Evolutionary conservation across 2,888 invertebrate genomes (phyloP), one percentile per base, ranked within the genome.

Genomic region (Drosophila anomelani): DNA sequence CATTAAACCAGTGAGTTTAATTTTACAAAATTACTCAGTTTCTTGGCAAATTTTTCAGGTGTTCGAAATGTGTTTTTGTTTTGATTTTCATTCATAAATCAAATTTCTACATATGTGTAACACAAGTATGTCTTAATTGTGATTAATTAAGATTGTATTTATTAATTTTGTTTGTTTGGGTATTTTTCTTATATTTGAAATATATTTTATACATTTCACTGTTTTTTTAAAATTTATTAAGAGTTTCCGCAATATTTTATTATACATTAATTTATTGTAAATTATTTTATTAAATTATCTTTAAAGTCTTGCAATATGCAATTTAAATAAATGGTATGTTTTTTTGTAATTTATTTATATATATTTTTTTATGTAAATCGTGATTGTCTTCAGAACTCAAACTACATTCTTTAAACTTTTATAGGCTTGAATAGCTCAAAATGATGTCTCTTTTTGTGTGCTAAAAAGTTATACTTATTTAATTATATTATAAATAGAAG

Each of bases 1-100:
- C 43, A 34, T 44, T 62, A 36, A 67, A 46, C 20, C 36, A n/a
- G 26, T 4, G 36, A 17, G 13, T 63, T 20, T 6, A 68, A 23
- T 15, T 6, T 10, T 66, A 26, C 17, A 32, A 2, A 20, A 29
- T 47, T 15, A 39, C 17, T 32, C n/a, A 29, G 29, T 53, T n/a
- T 20, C 8, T 9, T 17, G 17, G 2, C 9, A 15, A 12, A 29
- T 15, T 41, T 34, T 36, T 39, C 20, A 53, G 36, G 53, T 36
- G 59, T 10, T 59, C 17, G 23, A 23, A 44, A 44, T 44, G 39
- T 55, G n/a, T 8, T 39, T 36, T 20, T 9, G 3, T 20, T 51
- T 34, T 20, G 9, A 20, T 51, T 34, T 51, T 34, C 9, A 51
- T 51, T 51, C 17, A 20, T 51, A 34, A 20, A 20, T 20, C 9